These are phyloP conservation scores for Tolmerus cingulatus DNA, from an alignment of 2,888 invertebrate genomes.

Conservation along the genomic window DNA sequence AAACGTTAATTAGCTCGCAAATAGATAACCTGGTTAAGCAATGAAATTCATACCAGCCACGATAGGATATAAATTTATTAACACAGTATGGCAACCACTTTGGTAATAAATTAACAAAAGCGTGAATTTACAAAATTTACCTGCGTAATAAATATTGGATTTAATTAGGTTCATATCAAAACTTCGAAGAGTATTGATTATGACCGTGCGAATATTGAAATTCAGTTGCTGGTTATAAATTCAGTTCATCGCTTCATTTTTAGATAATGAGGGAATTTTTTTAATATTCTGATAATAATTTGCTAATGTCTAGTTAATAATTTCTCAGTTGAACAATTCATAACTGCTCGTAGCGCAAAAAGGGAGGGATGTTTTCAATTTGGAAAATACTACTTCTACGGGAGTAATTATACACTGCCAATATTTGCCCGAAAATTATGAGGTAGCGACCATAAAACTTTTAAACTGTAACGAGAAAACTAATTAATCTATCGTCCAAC, in stretches of 20 bases:
- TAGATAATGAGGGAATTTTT: neutral
- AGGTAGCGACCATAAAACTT: neutral
- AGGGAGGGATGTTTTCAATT: too few species aligned
- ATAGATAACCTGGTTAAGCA: neutral
- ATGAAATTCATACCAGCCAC: neutral
- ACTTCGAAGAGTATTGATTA: neutral
- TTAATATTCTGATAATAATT: neutral
- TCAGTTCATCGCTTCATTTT: neutral
- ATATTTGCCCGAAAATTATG: neutral
- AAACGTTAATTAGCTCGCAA: constrained; percentile 8
- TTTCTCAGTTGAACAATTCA: neutral
- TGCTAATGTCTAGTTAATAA: neutral
- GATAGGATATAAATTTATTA: neutral
- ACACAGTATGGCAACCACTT: neutral
- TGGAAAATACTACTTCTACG: too few species aligned
- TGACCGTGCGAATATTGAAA: neutral
- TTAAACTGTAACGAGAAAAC: neutral
- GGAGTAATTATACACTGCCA: neutral
- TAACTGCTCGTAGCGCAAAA: neutral
- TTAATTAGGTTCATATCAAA: neutral
- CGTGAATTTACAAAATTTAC: neutral
- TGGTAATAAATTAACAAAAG: neutral
- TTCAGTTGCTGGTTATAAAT: neutral
- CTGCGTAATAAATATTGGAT: neutral
- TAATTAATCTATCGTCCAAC: neutral